phyloP scores from a whole-genome alignment of 1,140 invertebrate species.

The Atopsyche davidsoni region DNA sequence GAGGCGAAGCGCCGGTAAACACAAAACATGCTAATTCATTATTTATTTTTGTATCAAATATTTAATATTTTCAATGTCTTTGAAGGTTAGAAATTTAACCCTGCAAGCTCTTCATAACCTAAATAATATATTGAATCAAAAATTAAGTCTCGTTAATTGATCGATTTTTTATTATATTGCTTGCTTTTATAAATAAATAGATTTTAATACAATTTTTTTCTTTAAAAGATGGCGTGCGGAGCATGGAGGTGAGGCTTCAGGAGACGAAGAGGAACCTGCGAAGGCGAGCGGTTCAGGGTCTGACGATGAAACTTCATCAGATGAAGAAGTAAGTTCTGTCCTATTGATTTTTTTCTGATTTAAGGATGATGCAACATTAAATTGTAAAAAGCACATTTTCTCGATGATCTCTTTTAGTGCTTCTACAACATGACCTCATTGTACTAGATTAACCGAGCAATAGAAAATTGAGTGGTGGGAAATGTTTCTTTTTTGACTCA shows the following conservation, averaged over 20 bases:
- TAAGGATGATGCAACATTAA: background rate
- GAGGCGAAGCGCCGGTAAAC: constrained; percentile 44
- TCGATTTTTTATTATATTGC: background rate
- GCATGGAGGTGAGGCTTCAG: constrained; percentile 50
- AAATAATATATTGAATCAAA: too few relatives aligned
- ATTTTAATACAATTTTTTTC: constrained; percentile 23
- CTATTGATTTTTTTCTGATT: background rate
- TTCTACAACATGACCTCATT: constrained; percentile 1
- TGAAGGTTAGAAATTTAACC: background rate
- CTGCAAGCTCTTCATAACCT: too few relatives aligned
- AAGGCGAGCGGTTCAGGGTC: constrained; percentile 49
- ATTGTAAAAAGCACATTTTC: background rate
- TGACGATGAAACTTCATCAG: constrained; percentile 56
- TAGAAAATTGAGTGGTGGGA: too few relatives aligned
- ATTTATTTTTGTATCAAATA: background rate
- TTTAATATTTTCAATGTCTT: background rate
- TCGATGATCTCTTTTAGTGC: too few relatives aligned
- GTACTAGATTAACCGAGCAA: too few relatives aligned
- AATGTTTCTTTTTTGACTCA: too few relatives aligned
- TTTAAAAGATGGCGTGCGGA: constrained; percentile 50
- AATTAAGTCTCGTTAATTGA: too few relatives aligned
- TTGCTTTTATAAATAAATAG: background rate
- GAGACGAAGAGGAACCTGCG: constrained; percentile 54
- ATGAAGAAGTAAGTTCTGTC: constrained; percentile 51
- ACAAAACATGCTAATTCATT: background rate